Evolutionary conservation across 2,888 invertebrate genomes (phyloP).

Genomic region (Bedellia somnulentella): DNA sequence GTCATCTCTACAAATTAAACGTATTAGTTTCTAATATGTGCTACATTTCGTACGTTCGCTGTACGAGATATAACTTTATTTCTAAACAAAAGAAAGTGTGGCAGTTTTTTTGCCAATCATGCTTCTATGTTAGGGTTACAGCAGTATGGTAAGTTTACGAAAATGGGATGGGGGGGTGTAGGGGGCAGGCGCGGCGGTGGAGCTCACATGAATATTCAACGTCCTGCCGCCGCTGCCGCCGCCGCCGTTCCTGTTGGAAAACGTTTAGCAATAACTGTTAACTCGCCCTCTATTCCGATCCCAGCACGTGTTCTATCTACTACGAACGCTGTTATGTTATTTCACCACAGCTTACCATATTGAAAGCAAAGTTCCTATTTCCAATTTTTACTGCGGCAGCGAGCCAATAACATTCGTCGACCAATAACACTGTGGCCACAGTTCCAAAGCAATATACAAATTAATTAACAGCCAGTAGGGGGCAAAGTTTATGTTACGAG

Average conservation of each 20-base stretch:
- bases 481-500: conserved; percentile 12
- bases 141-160: too few relatives aligned
- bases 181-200: neutral
- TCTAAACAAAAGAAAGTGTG: too few relatives aligned
- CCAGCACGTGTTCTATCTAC: conserved; percentile 9
- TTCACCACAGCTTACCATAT: conserved; percentile 3
- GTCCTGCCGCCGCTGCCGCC: too few relatives aligned
- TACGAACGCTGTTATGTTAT: conserved; percentile 3
- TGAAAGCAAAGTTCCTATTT: conserved; percentile 1
- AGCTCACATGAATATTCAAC: conserved; percentile 8
- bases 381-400: neutral
- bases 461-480: conserved; percentile 1
- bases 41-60: too few relatives aligned
- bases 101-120: too few relatives aligned
- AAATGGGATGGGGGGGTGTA: too few relatives aligned
- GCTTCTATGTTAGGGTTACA: too few relatives aligned
- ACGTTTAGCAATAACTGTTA: conserved; percentile 10
- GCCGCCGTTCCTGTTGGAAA: conserved; percentile 6
- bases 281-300: conserved; percentile 6
- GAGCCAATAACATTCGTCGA: neutral
- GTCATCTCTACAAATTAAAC: too few relatives aligned
- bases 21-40: too few relatives aligned
- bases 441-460: too few relatives aligned
- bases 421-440: neutral
- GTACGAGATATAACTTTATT: too few relatives aligned